Evolutionary conservation across 2,113 vertebrate genomes (phyloP), one percentile per base, ranked within the genome.

Genomic region (Barnardius zonarius): DNA sequence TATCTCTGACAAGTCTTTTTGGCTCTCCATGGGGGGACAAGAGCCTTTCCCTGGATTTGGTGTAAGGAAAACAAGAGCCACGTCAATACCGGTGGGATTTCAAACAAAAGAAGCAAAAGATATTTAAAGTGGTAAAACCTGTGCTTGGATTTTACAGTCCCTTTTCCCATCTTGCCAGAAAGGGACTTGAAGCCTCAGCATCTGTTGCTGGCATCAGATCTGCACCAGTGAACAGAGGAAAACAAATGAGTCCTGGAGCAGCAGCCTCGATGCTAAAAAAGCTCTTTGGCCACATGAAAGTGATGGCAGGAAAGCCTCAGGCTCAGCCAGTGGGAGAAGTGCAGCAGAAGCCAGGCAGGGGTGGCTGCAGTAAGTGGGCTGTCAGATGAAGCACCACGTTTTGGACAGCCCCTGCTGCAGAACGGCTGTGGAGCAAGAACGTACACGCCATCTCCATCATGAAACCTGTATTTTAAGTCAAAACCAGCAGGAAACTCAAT

Each of bases 11-110:
- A 35, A 54, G 83, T 30, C 14, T 70, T 48, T 66, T 14, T 44
- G 63, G 37, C 20, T 55, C 23, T 39, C 52, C 0, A 0, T 2
- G 0, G 28, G 39, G 33, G 35, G 52, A 55, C 8, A 27, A 41
- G 59, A 61, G 54, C 57, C 54, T 2, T 9, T 6, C 25, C 39
- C 66, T 64, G 68, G 4, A 41, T 70, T 31, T 31, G 51, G 9
- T 46, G 55, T 33, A 28, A 1, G 14, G 43, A 28, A 77, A 66
- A 77, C 72, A 27, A 31, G 39, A 88, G 66, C 37, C 15, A 10
- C 35, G 82, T 19, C 27, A 33, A 28, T 6, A 18, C 30, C 37
- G 20, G 20, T 20, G 70, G 51, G 8, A 14, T 10, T 64, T 81
- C 49, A 48, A 61, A 27, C 6, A 52, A 25, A 49, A 66, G 37